phyloP scores from a whole-genome alignment of 1,140 invertebrate genomes.

The Amyelois transitella region DNA sequence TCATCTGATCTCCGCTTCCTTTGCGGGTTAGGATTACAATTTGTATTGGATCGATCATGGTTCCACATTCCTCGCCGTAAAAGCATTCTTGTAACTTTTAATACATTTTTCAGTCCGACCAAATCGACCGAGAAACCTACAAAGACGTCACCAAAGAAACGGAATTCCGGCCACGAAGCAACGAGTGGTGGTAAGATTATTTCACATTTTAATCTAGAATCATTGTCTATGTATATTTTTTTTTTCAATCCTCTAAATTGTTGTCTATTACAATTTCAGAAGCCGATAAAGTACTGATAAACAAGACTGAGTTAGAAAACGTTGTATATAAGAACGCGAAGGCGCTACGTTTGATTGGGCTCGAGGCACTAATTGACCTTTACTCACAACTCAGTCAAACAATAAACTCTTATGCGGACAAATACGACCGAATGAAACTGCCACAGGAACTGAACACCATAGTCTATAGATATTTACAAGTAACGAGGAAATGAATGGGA shows the following conservation, averaged over 20 bases:
- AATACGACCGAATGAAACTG: slow-evolving; percentile 75
- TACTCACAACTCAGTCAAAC: slow-evolving; percentile 77
- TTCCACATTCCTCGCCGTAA: too few species aligned
- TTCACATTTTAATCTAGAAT: not conserved
- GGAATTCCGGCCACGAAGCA: slow-evolving; percentile 56
- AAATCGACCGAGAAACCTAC: slow-evolving; percentile 48
- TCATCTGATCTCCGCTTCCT: too few species aligned
- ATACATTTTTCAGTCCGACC: slow-evolving; percentile 38
- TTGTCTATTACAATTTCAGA: slow-evolving; percentile 40
- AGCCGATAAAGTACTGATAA: slow-evolving; percentile 73
- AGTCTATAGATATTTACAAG: slow-evolving; percentile 52
- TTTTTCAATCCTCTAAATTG: slow-evolving; percentile 13
- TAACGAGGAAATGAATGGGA: slow-evolving; percentile 37
- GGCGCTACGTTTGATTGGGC: slow-evolving; percentile 71
- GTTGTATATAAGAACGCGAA: slow-evolving; percentile 75
- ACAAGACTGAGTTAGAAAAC: slow-evolving; percentile 76
- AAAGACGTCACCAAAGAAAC: slow-evolving; percentile 66
- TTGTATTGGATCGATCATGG: too few species aligned
- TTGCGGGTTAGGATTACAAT: too few species aligned
- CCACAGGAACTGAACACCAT: slow-evolving; percentile 74
- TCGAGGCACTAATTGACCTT: slow-evolving; percentile 77
- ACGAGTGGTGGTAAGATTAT: slow-evolving; percentile 35
- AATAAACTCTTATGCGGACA: slow-evolving; percentile 71
- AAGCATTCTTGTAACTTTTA: too few species aligned
- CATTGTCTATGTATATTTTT: not conserved